Evolutionary conservation across 2,888 invertebrate species (phyloP), one percentile per base, ranked within the genome.

Genomic region (Athalia circularis): DNA sequence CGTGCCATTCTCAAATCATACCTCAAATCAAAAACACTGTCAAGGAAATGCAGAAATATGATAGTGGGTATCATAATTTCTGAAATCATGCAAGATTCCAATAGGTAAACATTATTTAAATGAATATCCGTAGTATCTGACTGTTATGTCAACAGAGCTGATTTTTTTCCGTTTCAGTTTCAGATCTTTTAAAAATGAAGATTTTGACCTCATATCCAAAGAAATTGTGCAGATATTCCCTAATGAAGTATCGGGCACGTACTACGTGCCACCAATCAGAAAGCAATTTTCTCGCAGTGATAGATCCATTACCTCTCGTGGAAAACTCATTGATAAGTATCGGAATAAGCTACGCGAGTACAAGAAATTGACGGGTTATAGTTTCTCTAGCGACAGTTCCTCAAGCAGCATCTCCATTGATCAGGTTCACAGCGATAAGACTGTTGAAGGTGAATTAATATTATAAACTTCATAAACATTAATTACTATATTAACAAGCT

Each of bases 241-340:
- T 52, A 15, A 7, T 15, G 61, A 72, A 13, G 72, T 29, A 7
- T 9, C 61, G n/a, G 61, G 72, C 72, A 72, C 72, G 13, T 72
- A 72, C 59, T 59, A 72, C 47, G 15, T 72, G n/a, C 72, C 72
- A 72, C 59, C 72, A 61, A 72, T 61, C n/a, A 72, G n/a, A 47
- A 72, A 72, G 43, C 29, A 72, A 72, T 29, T 15, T 72, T 72
- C 72, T n/a, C 72, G 61, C 47, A 4, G 13, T 5, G 13, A 72
- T 59, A 15, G 3, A 6, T 72, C 72, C 47, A 47, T 48, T 59
- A 43, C 29, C 1, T 72, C 61, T n/a, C 61, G 72, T 13, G 57
- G 72, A 15, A 72, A 72, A 59, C 72, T 72, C 61, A 43, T 59
- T 4, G 72, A 72, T 47, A 72, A 72, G 4, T 72, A 72, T 9